Evolutionary conservation across 2,888 invertebrate species (phyloP).

Genomic region (Dynastes grantii): DNA sequence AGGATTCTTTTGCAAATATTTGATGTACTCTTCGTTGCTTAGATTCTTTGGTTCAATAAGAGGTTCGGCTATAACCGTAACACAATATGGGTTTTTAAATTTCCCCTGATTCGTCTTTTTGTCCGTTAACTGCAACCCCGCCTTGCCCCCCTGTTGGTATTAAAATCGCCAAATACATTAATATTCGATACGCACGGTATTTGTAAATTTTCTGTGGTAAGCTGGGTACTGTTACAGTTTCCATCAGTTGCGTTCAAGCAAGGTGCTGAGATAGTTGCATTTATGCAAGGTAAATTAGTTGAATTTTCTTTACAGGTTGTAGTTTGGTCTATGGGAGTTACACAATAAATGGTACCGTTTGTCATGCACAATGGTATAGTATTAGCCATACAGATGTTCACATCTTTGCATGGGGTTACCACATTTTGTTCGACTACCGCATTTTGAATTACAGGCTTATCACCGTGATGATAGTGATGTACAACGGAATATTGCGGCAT

Average conservation of each 20-base stretch:
- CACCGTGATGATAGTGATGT: conserved; percentile 68
- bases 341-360: conserved; percentile 68
- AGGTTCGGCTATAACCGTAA: conserved; percentile 58
- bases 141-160: conserved; percentile 37
- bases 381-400: conserved; percentile 65
- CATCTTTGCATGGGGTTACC: conserved; percentile 66
- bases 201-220: conserved; percentile 58
- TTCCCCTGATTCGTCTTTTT: conserved; percentile 43
- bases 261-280: conserved; percentile 61
- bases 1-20: conserved; percentile 46
- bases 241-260: conserved; percentile 64
- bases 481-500: conserved; percentile 64
- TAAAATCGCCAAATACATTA: conserved; percentile 55
- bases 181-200: conserved; percentile 57
- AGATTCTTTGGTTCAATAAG: conserved; percentile 48
- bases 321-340: conserved; percentile 64
- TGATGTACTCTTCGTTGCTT: conserved; percentile 41
- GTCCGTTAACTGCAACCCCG: neutral
- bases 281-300: conserved; percentile 62
- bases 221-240: conserved; percentile 60
- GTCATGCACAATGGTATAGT: conserved; percentile 67
- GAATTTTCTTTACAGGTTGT: conserved; percentile 62
- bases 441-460: conserved; percentile 61
- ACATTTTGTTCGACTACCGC: conserved; percentile 64
- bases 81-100: conserved; percentile 55